Conservation (phyloP, 1,140 invertebrate genomes). For the Caerostris darwini region DNA sequence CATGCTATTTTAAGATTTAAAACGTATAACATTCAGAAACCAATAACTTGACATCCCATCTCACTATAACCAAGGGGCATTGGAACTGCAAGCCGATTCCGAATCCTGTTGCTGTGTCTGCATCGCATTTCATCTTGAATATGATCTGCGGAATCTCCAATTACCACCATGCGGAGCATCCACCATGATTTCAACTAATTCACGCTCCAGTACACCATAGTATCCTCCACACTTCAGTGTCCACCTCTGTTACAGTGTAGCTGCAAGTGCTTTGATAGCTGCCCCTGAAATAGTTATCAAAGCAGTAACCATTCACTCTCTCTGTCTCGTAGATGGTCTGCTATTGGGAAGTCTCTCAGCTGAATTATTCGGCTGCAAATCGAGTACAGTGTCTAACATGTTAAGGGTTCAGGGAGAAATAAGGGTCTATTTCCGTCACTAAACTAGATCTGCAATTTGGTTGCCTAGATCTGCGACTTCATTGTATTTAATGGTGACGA, state of each 20-base stretch:
- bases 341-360: not conserved
- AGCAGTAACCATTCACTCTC: too few species aligned
- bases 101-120: too few species aligned
- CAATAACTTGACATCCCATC: too few species aligned
- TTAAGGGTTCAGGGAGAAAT: not conserved
- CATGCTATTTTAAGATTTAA: too few species aligned
- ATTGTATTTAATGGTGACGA: not conserved
- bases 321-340: not conserved
- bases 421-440: not conserved
- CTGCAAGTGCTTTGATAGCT: not conserved
- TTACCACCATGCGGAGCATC: too few species aligned
- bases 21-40: too few species aligned
- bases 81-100: too few species aligned
- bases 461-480: not conserved
- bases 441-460: not conserved
- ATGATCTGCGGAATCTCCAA: too few species aligned
- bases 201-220: not conserved
- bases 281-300: too few species aligned
- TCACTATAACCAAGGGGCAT: too few species aligned
- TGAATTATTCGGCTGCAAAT: not conserved
- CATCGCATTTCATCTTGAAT: too few species aligned
- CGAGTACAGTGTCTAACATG: not conserved
- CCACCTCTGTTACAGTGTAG: not conserved
- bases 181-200: not conserved
- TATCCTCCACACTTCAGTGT: not conserved